These are phyloP conservation scores for Thoracochromis brauschi DNA, from an alignment of 2,113 vertebrate genomes.

Conservation along the genomic window DNA sequence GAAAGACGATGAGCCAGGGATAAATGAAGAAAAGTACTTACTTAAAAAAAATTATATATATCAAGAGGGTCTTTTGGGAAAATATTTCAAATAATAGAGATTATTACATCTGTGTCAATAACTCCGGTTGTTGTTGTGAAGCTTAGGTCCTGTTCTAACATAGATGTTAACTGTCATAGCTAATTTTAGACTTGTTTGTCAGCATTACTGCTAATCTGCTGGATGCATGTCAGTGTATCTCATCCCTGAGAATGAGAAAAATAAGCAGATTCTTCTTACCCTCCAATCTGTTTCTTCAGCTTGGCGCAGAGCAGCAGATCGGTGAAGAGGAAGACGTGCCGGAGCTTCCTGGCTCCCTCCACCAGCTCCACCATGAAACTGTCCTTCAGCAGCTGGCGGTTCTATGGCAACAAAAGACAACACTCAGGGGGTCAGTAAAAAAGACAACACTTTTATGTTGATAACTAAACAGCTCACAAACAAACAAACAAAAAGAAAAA, in stretches of 20 bases:
- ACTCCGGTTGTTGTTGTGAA: neutral
- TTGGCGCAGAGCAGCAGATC: slow-evolving; percentile 97
- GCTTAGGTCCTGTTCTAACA: neutral
- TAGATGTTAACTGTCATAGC: neutral
- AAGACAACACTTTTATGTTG: neutral
- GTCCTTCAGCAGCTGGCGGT: slow-evolving; percentile 94
- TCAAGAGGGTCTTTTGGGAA: neutral
- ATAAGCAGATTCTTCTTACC: slow-evolving; percentile 69
- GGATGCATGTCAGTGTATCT: neutral
- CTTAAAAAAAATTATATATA: neutral
- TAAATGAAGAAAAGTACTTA: neutral
- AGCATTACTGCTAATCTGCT: neutral
- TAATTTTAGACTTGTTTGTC: neutral
- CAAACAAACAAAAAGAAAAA: neutral
- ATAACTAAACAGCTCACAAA: neutral
- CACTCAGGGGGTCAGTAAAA: neutral
- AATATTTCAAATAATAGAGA: neutral
- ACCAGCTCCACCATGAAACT: slow-evolving; percentile 98
- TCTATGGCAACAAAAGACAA: slow-evolving; percentile 61
- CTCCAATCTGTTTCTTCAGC: slow-evolving; percentile 95
- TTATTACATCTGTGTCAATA: neutral
- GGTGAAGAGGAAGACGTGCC: slow-evolving; percentile 94
- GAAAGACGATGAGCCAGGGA: neutral
- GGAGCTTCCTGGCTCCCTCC: slow-evolving; percentile 91
- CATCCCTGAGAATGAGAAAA: neutral